These are phyloP conservation scores for Stegastes partitus DNA, from an alignment of 2,113 vertebrate genomes.

Conservation along the genomic window DNA sequence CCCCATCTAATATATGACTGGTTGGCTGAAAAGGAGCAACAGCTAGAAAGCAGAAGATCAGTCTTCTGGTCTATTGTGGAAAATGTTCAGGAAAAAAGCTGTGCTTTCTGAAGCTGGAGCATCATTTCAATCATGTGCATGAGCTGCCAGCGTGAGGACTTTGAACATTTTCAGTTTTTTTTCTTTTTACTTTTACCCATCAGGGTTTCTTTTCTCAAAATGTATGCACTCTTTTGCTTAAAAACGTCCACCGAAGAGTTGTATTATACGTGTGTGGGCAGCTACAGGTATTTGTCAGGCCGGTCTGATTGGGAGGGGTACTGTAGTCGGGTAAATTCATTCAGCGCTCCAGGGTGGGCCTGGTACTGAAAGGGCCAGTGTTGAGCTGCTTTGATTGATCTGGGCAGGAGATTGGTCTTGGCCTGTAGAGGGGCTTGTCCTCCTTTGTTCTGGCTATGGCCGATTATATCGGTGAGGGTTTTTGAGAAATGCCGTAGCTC, in stretches of 20 bases:
- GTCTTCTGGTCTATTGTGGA: too few species aligned
- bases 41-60: too few species aligned
- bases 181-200: background rate
- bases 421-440: conserved; percentile 53
- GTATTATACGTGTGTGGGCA: background rate
- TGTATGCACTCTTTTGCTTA: background rate
- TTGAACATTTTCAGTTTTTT: too few species aligned
- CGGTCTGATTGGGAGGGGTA: background rate
- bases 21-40: too few species aligned
- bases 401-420: conserved; percentile 71
- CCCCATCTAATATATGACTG: too few species aligned
- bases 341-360: conserved; percentile 54
- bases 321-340: background rate
- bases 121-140: too few species aligned
- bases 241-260: background rate
- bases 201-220: background rate
- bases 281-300: conserved; percentile 23
- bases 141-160: too few species aligned
- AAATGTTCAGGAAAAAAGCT: too few species aligned
- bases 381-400: conserved; percentile 78
- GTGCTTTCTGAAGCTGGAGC: too few species aligned
- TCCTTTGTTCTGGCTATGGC: conserved; percentile 36
- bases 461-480: conserved; percentile 53
- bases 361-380: conserved; percentile 58
- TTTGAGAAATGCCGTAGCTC: conserved; percentile 40